Evolutionary conservation across 2,797 vertebrate genomes (phyloP).

Genomic region (Micrastur ruficollis): DNA sequence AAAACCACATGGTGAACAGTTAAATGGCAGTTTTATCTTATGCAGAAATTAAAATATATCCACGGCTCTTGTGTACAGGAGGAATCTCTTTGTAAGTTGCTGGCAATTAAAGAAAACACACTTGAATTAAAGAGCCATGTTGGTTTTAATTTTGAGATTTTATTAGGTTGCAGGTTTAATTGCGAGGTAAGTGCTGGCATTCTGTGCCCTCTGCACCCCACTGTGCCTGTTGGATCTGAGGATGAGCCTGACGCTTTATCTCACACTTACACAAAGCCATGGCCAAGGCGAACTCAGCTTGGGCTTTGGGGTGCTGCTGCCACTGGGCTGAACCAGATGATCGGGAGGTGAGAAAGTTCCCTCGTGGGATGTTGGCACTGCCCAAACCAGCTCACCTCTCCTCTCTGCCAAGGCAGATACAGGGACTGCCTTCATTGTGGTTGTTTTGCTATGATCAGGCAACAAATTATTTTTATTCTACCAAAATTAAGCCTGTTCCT

Average conservation of each 20-base stretch:
- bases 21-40: not conserved
- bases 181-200: not conserved
- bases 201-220: not conserved
- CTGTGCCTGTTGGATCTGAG: not conserved
- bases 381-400: not conserved
- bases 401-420: not conserved
- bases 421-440: fast-evolving
- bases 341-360: not conserved
- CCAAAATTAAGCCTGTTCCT: not conserved
- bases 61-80: not conserved
- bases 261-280: not conserved
- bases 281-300: not conserved
- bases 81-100: not conserved
- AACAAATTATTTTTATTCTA: not conserved
- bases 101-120: not conserved
- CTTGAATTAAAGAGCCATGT: not conserved
- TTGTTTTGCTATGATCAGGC: not conserved
- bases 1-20: not conserved
- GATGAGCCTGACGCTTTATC: not conserved
- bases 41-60: not conserved
- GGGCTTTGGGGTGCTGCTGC: not conserved
- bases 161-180: not conserved
- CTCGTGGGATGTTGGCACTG: fast-evolving
- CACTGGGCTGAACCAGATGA: not conserved
- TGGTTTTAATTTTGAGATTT: not conserved